Conservation (phyloP, 2,797 vertebrate genomes). For the Balearica regulorum region DNA sequence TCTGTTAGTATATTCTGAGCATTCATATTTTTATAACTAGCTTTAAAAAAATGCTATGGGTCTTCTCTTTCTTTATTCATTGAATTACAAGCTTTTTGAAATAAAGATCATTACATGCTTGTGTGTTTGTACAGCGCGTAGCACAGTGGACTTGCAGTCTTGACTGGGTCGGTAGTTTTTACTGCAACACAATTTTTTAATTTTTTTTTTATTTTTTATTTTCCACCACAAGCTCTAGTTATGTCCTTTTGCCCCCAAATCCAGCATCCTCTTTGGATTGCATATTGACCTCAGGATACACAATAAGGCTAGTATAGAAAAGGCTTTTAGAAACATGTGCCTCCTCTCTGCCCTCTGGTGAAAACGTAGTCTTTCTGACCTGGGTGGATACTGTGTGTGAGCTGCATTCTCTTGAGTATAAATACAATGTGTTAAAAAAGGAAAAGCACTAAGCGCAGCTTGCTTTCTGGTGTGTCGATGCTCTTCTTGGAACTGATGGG, state of each 20-base stretch:
- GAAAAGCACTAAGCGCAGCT: not conserved
- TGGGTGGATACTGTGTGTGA: not conserved
- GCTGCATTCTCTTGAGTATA: conserved; percentile 40
- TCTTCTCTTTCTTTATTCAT: not conserved
- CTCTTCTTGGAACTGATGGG: conserved; percentile 51
- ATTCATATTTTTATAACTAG: not conserved
- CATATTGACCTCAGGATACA: not conserved
- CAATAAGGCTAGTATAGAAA: not conserved
- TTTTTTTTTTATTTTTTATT: too few species aligned
- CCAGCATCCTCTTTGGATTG: not conserved
- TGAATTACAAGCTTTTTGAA: not conserved
- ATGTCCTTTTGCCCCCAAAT: not conserved
- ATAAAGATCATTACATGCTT: not conserved
- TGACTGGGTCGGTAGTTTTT: not conserved
- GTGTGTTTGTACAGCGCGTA: not conserved
- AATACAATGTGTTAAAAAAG: conserved; percentile 33
- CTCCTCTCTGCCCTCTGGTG: not conserved
- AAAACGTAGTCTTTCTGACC: not conserved
- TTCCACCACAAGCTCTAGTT: not conserved
- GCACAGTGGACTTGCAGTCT: not conserved
- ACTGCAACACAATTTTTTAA: not conserved
- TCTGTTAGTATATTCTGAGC: not conserved
- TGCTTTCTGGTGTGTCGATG: not conserved
- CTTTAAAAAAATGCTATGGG: not conserved
- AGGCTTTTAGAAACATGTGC: not conserved